These are phyloP conservation scores for Eolophus roseicapilla DNA, from an alignment of 2,113 vertebrate species.

Conservation along the genomic window DNA sequence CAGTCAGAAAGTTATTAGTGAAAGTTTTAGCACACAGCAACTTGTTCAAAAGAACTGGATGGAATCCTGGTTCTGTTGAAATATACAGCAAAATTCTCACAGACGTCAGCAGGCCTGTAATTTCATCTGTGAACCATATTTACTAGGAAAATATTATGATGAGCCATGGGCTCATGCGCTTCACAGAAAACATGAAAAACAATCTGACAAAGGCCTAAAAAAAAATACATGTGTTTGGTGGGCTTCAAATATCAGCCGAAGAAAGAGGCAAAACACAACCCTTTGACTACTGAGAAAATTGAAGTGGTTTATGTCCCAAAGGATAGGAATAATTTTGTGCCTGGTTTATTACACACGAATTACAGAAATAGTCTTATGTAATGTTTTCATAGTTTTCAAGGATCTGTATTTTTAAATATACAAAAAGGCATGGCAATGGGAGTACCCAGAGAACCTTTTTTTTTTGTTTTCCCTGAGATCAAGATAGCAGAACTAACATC, in stretches of 20 bases:
- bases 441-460: neutral
- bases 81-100: neutral
- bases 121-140: constrained; percentile 16
- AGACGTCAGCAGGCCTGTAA: neutral
- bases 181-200: constrained; percentile 12
- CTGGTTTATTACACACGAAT: neutral
- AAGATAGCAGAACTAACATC: neutral
- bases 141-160: constrained; percentile 6
- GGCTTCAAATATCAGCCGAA: neutral
- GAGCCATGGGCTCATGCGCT: neutral
- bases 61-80: neutral
- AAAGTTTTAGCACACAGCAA: neutral
- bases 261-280: neutral
- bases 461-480: neutral
- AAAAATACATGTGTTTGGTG: neutral
- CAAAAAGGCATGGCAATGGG: neutral
- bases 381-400: constrained; percentile 37
- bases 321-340: constrained; percentile 10
- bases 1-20: neutral
- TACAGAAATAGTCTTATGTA: constrained; percentile 23
- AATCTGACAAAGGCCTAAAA: neutral
- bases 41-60: neutral
- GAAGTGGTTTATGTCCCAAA: constrained; percentile 18
- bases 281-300: neutral
- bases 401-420: neutral